phyloP scores from a whole-genome alignment of 2,888 invertebrate species.

The Trypoxylon attenuatum region DNA sequence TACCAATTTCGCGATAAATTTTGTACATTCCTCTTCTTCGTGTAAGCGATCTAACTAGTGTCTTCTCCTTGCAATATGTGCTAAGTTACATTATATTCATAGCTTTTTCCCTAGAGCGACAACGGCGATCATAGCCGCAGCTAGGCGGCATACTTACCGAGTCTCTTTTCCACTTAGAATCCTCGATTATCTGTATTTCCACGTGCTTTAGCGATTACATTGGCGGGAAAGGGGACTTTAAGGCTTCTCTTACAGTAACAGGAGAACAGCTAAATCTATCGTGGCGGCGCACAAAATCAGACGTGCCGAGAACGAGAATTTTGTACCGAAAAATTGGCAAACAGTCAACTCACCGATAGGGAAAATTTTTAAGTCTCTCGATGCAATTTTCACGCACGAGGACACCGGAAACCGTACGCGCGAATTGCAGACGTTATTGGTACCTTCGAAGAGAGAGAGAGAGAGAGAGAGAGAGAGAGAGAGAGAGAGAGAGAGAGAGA shows the following conservation, averaged over 20 bases:
- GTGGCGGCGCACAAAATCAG: conserved; percentile 23
- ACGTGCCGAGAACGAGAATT: conserved; percentile 13
- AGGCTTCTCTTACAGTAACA: conserved; percentile 22
- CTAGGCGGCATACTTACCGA: no score
- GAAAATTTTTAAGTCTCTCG: not conserved
- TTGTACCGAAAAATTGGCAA: conserved; percentile 19
- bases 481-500: no score
- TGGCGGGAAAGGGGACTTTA: conserved; percentile 3
- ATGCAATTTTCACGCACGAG: not conserved
- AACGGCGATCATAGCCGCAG: conserved; percentile 1
- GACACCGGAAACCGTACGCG: conserved; percentile 6
- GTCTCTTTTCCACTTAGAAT: conserved; percentile 3
- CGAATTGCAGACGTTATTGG: no score
- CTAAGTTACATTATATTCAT: conserved; percentile 37
- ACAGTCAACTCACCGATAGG: conserved; percentile 9
- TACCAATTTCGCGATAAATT: conserved; percentile 60
- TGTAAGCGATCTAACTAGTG: conserved; percentile 50
- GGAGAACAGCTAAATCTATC: conserved; percentile 27
- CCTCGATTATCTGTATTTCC: conserved; percentile 13
- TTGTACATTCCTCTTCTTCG: conserved; percentile 56
- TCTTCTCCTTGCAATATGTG: conserved; percentile 28
- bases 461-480: no score
- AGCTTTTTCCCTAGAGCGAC: conserved; percentile 19
- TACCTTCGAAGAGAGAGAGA: no score
- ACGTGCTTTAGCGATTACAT: conserved; percentile 24